Evolutionary conservation across 2,113 vertebrate genomes (phyloP).

Genomic region (Chiloscyllium plagiosum): DNA sequence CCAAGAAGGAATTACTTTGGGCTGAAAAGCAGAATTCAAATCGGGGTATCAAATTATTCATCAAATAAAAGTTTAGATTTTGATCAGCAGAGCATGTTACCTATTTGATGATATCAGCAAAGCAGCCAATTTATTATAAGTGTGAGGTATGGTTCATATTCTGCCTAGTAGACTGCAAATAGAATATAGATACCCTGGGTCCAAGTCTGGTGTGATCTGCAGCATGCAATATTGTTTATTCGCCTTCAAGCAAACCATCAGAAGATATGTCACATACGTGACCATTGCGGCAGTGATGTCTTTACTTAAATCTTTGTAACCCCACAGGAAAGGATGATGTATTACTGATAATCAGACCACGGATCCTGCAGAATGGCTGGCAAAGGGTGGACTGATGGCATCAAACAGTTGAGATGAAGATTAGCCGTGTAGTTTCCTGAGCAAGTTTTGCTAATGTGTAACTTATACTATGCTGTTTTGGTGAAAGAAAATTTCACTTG

Average conservation of each 20-base stretch:
- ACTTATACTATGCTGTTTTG: no score
- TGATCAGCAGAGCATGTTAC: neutral
- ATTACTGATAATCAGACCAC: neutral
- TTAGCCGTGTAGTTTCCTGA: neutral
- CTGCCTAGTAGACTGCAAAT: neutral
- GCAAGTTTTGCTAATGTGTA: no score
- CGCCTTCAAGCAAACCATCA: neutral
- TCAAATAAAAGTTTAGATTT: neutral
- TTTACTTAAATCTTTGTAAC: neutral
- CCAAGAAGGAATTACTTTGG: neutral
- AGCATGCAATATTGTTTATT: neutral
- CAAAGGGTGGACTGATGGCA: neutral
- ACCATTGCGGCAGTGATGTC: neutral
- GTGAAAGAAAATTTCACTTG: no score
- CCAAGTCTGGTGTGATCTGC: neutral
- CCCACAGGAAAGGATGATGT: neutral
- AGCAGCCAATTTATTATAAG: neutral
- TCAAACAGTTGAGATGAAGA: neutral
- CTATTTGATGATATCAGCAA: neutral
- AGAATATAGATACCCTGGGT: neutral
- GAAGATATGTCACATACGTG: neutral
- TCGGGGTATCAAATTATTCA: neutral
- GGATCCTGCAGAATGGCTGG: neutral
- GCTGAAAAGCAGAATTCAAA: neutral
- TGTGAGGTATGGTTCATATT: neutral